Conservation (phyloP, 2,888 invertebrate species). For the Cerastis leucographa region DNA sequence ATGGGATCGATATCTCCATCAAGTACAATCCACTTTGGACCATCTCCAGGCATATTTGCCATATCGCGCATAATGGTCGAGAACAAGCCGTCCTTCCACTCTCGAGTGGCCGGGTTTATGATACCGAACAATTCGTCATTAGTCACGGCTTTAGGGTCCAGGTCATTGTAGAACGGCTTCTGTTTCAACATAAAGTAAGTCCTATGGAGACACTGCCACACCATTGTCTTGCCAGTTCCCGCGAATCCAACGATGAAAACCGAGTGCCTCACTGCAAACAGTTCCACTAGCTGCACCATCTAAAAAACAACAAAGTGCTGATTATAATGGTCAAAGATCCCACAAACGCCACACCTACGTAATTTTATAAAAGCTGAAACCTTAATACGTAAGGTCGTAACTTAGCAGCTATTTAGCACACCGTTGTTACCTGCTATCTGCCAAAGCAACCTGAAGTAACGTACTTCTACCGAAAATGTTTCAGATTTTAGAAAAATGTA, state of each 20-base stretch:
- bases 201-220: constrained; percentile 97
- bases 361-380: background rate
- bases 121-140: constrained; percentile 98
- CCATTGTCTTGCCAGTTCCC: constrained; percentile 97
- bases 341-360: background rate
- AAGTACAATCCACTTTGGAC: constrained; percentile 98
- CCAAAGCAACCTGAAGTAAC: too few species aligned
- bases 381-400: too few species aligned
- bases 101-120: constrained; percentile 97
- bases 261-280: constrained; percentile 98
- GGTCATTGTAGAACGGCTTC: constrained; percentile 96
- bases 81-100: constrained; percentile 98
- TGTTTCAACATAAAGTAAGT: constrained; percentile 95
- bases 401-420: too few species aligned
- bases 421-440: too few species aligned
- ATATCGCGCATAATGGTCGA: constrained; percentile 98
- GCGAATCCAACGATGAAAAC: constrained; percentile 96
- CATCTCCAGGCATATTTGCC: constrained; percentile 96
- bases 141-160: constrained; percentile 99
- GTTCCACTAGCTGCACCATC: constrained; percentile 97
- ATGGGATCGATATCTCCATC: constrained; percentile 99
- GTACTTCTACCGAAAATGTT: background rate
- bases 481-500: background rate
- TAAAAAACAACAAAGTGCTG: constrained; percentile 72
- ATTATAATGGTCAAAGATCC: background rate